Conservation (phyloP, 2,113 vertebrate species). For the Okapia johnstoni region DNA sequence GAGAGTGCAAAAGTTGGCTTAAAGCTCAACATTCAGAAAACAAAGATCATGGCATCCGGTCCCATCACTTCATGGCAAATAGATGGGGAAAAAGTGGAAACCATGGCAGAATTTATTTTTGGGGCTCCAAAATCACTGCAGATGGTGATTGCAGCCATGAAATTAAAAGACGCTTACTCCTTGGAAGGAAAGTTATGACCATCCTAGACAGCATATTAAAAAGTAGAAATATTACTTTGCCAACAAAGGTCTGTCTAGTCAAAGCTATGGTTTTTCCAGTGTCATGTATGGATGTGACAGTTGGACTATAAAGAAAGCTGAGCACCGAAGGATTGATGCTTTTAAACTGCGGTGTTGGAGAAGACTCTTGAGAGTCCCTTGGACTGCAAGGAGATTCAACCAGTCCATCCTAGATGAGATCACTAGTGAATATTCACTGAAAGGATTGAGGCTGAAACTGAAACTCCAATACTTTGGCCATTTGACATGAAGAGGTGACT, state of each 20-base stretch:
- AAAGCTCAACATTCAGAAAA: neutral
- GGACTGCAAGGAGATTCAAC: neutral
- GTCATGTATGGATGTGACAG: neutral
- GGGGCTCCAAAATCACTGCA: neutral
- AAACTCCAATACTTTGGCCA: neutral
- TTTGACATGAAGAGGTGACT: neutral
- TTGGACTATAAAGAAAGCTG: neutral
- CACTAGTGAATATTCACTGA: neutral
- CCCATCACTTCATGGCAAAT: neutral
- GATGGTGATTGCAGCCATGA: neutral
- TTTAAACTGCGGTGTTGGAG: neutral
- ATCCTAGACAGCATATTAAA: neutral
- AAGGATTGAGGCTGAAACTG: neutral
- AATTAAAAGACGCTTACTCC: neutral
- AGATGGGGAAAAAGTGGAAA: neutral
- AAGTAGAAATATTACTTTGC: neutral
- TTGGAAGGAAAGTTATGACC: neutral
- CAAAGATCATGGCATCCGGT: neutral
- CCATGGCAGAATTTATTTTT: neutral
- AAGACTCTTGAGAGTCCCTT: neutral
- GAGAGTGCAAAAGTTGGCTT: neutral
- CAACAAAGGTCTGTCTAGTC: neutral
- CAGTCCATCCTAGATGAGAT: neutral
- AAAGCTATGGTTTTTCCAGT: neutral
- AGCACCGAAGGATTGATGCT: accelerated